Evolutionary conservation across 1,140 invertebrate species (phyloP), one percentile per base, ranked within the genome.

Genomic region (Polyergus mexicanus): DNA sequence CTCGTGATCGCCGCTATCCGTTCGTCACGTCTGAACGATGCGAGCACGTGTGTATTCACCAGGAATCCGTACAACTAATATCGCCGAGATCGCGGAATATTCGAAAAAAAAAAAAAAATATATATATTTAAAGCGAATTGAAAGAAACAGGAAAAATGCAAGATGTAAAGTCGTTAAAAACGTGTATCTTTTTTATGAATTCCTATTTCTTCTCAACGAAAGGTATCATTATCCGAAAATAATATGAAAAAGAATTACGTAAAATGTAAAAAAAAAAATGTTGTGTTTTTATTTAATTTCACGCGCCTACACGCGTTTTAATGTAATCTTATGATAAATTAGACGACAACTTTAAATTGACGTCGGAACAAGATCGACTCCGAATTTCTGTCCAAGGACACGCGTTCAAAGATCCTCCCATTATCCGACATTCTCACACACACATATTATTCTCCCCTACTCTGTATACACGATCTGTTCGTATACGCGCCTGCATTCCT

Each of bases 21-120:
- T 90, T 89, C 88, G 89, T 90, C 89, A 89, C 86, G 83, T 87
- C 76, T 38, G 60, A 63, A 69, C 56, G 25, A 78, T 69, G 80
- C 75, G 85, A 89, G 88, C 38, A 60, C 58, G 77, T 85, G 35
- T 76, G 25, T 47, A 44, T 25, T 28, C 63, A 35, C 19, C 25
- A 19, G 54, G 54, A 74, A 72, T n/a, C n/a, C 68, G 28, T 62
- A 54, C 3, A 35, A 28, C 60, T 62, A 62, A 54, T 41, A 44
- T 8, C 62, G 7, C 47, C 65, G 47, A 51, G 47, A 51, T 22
- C 19, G 71, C 25, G 62, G 76, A 77, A 86, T 41, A 77, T 71
- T 66, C 41, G 54, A 51, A 62, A 74, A 35, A 89, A 56, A 78
- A 38, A 22, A 28, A n/a, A n/a, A n/a, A n/a, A n/a, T n/a, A n/a